phyloP scores from a whole-genome alignment of 2,113 vertebrate genomes.

The Vulpes lagopus region DNA sequence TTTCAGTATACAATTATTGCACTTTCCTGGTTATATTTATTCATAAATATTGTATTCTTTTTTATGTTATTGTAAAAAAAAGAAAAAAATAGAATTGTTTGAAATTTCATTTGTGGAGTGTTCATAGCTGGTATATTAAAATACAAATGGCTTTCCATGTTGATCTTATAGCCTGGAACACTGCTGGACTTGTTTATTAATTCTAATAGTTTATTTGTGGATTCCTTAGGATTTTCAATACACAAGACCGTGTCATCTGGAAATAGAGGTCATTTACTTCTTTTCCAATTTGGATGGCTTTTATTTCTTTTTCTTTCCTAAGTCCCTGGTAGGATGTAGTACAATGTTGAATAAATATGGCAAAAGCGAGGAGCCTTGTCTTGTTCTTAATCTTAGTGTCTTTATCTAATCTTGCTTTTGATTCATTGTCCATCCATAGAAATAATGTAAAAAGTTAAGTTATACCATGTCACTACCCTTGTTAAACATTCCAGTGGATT shows the following conservation, averaged over 20 bases:
- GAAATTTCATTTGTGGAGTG: not conserved
- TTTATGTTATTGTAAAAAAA: not conserved
- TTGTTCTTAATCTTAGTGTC: not conserved
- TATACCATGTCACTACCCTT: not conserved
- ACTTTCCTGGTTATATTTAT: not conserved
- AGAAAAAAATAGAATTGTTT: not conserved
- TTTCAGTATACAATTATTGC: not conserved
- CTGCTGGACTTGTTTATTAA: constrained; percentile 27
- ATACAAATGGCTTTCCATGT: not conserved
- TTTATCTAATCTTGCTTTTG: not conserved
- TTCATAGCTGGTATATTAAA: constrained; percentile 7
- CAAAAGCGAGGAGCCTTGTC: not conserved
- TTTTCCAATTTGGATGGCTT: not conserved
- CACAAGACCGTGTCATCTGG: not conserved
- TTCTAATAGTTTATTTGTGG: not conserved
- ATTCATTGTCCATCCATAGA: constrained; percentile 1
- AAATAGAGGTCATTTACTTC: not conserved
- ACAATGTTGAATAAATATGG: not conserved
- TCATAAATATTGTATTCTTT: not conserved
- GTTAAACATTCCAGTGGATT: not conserved
- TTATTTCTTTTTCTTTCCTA: not conserved
- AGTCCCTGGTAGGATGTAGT: not conserved
- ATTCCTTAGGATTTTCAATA: not conserved
- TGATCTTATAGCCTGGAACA: not conserved
- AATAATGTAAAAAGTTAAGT: not conserved